Evolutionary conservation across 1,140 invertebrate genomes (phyloP), one percentile per base, ranked within the genome.

Genomic region (Helicoverpa zea): DNA sequence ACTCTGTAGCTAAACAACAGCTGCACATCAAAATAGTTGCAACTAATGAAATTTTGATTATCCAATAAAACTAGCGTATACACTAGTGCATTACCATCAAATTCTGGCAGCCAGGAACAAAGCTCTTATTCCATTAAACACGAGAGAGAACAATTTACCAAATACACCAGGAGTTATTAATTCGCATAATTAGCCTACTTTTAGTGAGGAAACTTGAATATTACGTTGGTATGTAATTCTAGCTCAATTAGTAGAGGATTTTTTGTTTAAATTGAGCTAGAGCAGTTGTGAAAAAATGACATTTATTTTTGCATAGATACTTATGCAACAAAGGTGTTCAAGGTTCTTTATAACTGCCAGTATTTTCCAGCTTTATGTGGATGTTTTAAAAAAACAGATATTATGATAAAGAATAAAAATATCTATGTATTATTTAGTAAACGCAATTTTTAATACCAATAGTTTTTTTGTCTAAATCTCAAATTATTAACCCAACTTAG

Each of bases 121-220:
- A 70, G 66, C 66, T 70, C 66, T 70, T 70, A 70, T 70, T 70
- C 29, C 47, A 70, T 70, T 70, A 70, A 18, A 54, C 49, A 52
- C 1, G 23, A 35, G 49, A 51, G 66, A n/a, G 66, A 70, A 66
- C 63, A 54, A 52, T 70, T 35, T 70, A 70, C 49, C 18, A 54
- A 52, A 70, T 54, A 70, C 49, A 70, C 18, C 51, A 70, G 12
- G 51, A 70, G 47, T 70, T 54, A 70, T 70, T 70, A 70, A 54
- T 70, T 70, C 23, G 11, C 51, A 49, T 70, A 70, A 70, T 70
- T 70, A 70, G 12, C 63, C 16, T 18, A 70, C 49, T 51, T 70
- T 70, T 54, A 70, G 61, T 30, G 30, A 47, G 7, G 49, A 51
- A 49, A 70, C 47, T 16, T 14, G 49, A 52, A 52, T 59, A 56